phyloP scores from a whole-genome alignment of 2,797 vertebrate genomes.

The Lagocephalus sceleratus region DNA sequence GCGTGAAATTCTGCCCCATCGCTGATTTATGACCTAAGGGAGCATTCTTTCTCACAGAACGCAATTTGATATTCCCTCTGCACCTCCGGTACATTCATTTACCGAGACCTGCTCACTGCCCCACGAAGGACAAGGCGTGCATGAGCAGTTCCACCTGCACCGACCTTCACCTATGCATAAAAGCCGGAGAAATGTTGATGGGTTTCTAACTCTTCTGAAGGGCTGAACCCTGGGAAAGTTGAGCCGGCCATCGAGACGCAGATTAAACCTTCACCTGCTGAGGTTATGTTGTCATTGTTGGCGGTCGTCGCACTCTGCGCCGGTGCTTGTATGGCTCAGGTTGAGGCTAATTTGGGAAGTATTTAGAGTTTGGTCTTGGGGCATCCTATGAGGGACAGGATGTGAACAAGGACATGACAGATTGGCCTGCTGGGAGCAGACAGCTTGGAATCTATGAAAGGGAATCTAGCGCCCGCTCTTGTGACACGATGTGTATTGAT shows the following conservation, averaged over 20 bases:
- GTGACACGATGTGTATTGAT: slow-evolving; percentile 27
- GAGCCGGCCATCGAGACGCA: slow-evolving; percentile 14
- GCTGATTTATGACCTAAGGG: slow-evolving; percentile 79
- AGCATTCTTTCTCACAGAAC: slow-evolving; percentile 67
- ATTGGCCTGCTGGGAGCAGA: slow-evolving; percentile 74
- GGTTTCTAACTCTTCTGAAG: background rate
- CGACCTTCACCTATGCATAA: slow-evolving; percentile 60
- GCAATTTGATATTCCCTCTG: slow-evolving; percentile 66
- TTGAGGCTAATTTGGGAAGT: slow-evolving; percentile 50
- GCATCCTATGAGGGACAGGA: slow-evolving; percentile 63
- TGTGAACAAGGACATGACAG: slow-evolving; percentile 70
- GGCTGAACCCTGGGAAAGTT: slow-evolving; percentile 8
- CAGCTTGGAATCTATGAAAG: slow-evolving; percentile 51
- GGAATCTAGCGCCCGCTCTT: slow-evolving; percentile 35
- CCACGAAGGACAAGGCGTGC: slow-evolving; percentile 62
- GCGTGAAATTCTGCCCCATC: slow-evolving; percentile 75
- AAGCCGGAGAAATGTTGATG: slow-evolving; percentile 5
- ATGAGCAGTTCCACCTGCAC: slow-evolving; percentile 72
- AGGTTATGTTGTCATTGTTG: slow-evolving; percentile 51
- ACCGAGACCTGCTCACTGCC: slow-evolving; percentile 61
- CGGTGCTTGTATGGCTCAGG: slow-evolving; percentile 35
- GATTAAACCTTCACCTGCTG: slow-evolving; percentile 26
- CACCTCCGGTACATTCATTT: slow-evolving; percentile 75
- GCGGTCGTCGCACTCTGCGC: slow-evolving; percentile 33
- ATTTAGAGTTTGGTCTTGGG: slow-evolving; percentile 59